These are phyloP conservation scores for Alfaro cultratus DNA, from an alignment of 2,797 vertebrate genomes.

Conservation along the genomic window DNA sequence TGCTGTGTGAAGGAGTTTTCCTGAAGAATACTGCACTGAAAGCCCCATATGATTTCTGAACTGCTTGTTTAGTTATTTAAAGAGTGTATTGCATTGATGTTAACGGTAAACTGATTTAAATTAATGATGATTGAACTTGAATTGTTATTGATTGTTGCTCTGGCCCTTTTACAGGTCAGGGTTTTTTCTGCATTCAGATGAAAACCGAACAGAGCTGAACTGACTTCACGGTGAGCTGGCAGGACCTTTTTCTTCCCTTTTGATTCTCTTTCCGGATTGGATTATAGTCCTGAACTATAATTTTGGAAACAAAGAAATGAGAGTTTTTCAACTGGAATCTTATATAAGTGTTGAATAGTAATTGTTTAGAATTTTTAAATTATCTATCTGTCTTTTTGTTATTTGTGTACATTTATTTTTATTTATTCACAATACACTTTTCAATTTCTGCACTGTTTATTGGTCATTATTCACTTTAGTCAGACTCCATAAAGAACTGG, in stretches of 20 bases:
- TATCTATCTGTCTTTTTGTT: neutral
- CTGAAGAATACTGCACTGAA: neutral
- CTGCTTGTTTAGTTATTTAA: constrained; percentile 1
- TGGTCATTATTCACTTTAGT: too few species aligned
- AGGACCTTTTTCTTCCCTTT: neutral
- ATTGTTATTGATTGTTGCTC: neutral
- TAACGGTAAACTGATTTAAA: neutral
- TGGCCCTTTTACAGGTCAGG: neutral
- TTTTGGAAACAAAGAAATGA: too few species aligned
- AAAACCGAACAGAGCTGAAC: neutral
- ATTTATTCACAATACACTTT: too few species aligned
- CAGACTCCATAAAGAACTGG: too few species aligned
- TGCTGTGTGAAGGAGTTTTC: too few species aligned
- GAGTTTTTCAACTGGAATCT: neutral
- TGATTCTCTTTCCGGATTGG: neutral
- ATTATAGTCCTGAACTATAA: neutral
- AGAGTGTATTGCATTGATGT: neutral
- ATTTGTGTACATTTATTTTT: too few species aligned
- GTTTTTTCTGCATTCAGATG: neutral
- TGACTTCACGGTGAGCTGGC: neutral
- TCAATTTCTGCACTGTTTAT: too few species aligned
- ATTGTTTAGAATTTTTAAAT: too few species aligned
- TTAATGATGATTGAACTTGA: constrained; percentile 12
- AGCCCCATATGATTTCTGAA: neutral
- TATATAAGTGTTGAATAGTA: too few species aligned